Base-by-base conservation (phyloP, 2,888 invertebrate genomes). In the Papilio demoleus region DNA sequence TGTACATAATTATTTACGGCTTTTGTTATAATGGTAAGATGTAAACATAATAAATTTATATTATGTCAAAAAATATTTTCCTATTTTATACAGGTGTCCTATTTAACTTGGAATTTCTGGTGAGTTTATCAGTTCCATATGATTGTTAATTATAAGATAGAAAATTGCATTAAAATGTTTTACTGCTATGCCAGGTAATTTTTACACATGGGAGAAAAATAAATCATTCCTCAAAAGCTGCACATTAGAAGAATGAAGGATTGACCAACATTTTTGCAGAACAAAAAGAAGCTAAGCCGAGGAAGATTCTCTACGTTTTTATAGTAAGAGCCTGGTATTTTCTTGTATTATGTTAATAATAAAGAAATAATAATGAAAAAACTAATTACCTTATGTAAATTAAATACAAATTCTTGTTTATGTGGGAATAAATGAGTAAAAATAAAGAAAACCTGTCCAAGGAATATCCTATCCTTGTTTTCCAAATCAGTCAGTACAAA, bases 321-420 rank as follows among this genome's bases (percentile, higher is more conserved):
- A 92, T 90, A 92, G 92, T 92, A 92, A 92, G 92, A 88, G 73
- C 77, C 84, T 82, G 90, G 92, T 91, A 90, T 86, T 91, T 90
- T 86, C 88, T 85, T 65, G 61, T 87, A 86, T 86, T 89, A 83
- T 90, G 90, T 90, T 83, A 88, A 86, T 83, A 87, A 87, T 85
- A 85, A 87, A 82, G 78, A 82, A 87, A 87, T 77, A 81, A 76
- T 70, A 73, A 74, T 72, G 73, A 77, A 74, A 77, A 73, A 72
- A 82, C 80, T 78, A 68, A 78, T 79, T 78, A 75, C 77, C 77
- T 77, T 76, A 64, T 72, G 67, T 70, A 70, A 71, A 53, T 50
- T 70, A 72, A 66, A 72, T 76, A 47, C 31, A 56, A 6, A 56
- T 31, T 56, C 14, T 79, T 77, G 72, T 75, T 78, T 74, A 74